Conservation (phyloP, 2,113 vertebrate species). For the Sinocyclocheilus maitianheensis region DNA sequence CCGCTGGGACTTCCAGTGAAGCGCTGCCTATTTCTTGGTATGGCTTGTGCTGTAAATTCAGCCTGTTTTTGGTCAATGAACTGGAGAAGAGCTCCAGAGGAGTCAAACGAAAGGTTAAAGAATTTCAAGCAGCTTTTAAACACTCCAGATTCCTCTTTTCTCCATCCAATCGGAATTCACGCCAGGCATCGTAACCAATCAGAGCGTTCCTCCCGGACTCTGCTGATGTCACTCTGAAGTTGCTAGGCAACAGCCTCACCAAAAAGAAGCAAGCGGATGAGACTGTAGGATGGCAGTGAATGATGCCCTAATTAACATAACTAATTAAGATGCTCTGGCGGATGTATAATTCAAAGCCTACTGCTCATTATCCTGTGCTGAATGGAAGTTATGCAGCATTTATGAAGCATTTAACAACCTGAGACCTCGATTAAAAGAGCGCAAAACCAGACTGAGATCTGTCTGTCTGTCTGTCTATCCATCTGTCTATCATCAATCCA, state of each 20-base stretch:
- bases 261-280: slow-evolving; percentile 16
- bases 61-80: neutral
- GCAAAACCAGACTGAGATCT: neutral
- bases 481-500: neutral
- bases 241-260: slow-evolving; percentile 34
- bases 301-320: slow-evolving; percentile 59
- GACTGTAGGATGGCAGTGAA: neutral
- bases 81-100: slow-evolving; percentile 10
- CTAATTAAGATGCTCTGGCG: slow-evolving; percentile 52
- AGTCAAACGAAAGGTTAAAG: neutral
- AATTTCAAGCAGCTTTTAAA: neutral
- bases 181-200: neutral
- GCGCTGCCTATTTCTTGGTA: neutral
- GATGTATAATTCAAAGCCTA: slow-evolving; percentile 54
- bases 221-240: slow-evolving; percentile 20
- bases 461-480: neutral
- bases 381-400: slow-evolving; percentile 23
- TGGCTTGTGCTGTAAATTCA: neutral
- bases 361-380: slow-evolving; percentile 57
- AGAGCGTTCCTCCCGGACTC: neutral
- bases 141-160: neutral
- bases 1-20: neutral
- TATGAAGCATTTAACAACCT: neutral
- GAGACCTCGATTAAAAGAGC: neutral
- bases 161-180: neutral